These are phyloP conservation scores for Petromus typicus DNA, from an alignment of 2,113 vertebrate species.

Conservation along the genomic window DNA sequence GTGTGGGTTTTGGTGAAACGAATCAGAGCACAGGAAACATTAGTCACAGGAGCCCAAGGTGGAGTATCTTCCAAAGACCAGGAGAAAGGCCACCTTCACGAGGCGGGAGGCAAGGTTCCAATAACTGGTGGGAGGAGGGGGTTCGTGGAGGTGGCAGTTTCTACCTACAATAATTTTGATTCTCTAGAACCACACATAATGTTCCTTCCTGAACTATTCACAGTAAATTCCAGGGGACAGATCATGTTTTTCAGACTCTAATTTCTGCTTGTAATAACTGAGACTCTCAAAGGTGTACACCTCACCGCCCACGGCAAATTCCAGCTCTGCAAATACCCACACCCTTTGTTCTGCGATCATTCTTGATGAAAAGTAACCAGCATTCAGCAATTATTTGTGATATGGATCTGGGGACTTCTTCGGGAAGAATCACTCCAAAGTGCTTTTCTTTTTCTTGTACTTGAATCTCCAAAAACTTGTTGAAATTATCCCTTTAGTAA, in stretches of 20 bases:
- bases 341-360: not conserved
- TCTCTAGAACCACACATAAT: not conserved
- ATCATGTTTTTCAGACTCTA: not conserved
- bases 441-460: not conserved
- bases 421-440: not conserved
- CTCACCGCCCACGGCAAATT: not conserved
- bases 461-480: not conserved
- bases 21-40: not conserved
- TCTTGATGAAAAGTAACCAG: not conserved
- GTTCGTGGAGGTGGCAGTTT: not conserved
- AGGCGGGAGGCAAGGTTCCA: not conserved
- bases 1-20: not conserved
- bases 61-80: not conserved
- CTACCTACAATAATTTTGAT: not conserved
- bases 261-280: slow-evolving; percentile 14
- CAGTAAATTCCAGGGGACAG: not conserved
- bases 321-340: not conserved
- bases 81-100: too few species aligned
- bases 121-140: fast-evolving
- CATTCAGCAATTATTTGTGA: not conserved
- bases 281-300: not conserved
- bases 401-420: not conserved
- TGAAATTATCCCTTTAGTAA: not conserved
- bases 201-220: not conserved
- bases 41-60: not conserved